A percentile compares a stretch with the other conserved stretches of the same genome.
phyloP scores from a whole-genome alignment of 2,113 vertebrate genomes.

The Silurus asotus region DNA sequence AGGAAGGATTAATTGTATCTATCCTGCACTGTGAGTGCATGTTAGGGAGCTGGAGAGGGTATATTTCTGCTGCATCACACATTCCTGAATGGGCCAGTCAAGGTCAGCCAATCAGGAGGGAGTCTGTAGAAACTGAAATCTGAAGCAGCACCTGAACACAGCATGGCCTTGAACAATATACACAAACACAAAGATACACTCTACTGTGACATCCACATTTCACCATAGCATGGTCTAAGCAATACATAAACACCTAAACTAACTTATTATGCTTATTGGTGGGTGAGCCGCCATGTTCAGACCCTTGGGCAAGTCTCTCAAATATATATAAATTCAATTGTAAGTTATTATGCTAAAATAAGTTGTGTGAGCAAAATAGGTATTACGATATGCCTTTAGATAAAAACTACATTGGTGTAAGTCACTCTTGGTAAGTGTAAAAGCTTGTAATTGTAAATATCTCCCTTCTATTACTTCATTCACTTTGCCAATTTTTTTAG shows the following conservation, averaged over 20 bases:
- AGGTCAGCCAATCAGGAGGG: constrained; percentile 54
- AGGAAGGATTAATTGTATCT: constrained; percentile 13
- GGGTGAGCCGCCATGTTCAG: too few species aligned
- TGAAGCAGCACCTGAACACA: constrained; percentile 50
- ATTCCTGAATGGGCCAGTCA: constrained; percentile 49
- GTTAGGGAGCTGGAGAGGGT: constrained; percentile 31
- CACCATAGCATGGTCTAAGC: constrained; percentile 28
- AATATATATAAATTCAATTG: too few species aligned
- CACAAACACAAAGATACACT: constrained; percentile 15
- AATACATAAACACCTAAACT: not conserved
- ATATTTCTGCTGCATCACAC: constrained; percentile 51
- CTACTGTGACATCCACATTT: not conserved
- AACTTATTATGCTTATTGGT: too few species aligned
- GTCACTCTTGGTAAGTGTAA: too few species aligned
- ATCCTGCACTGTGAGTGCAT: constrained; percentile 13
- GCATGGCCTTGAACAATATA: not conserved
- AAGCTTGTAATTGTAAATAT: too few species aligned
- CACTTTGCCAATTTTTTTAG: not conserved
- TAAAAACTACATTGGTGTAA: too few species aligned
- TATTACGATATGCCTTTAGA: too few species aligned
- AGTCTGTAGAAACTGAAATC: constrained; percentile 54
- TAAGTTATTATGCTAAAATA: too few species aligned
- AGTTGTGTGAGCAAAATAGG: too few species aligned
- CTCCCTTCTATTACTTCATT: not conserved
- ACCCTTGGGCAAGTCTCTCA: too few species aligned